phyloP scores from a whole-genome alignment of 2,888 invertebrate genomes.

The Cosmia trapezina region DNA sequence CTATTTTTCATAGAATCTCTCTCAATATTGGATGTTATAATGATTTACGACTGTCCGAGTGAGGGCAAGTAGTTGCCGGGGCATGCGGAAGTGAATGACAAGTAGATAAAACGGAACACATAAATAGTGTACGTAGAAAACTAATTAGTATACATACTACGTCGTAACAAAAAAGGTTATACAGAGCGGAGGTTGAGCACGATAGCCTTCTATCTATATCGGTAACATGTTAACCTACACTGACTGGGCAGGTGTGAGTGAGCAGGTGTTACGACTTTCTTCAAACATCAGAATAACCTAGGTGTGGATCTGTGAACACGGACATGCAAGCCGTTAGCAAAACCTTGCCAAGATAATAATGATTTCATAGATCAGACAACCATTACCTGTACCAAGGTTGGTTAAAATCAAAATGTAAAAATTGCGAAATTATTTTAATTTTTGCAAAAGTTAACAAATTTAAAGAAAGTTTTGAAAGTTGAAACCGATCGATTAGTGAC shows the following conservation, averaged over 20 bases:
- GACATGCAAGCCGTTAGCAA: conserved; percentile 72
- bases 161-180: conserved; percentile 71
- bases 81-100: conserved; percentile 62
- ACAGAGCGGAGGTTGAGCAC: conserved; percentile 72
- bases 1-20: conserved; percentile 2
- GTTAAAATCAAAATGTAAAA: conserved; percentile 12
- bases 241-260: conserved; percentile 68
- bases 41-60: conserved; percentile 18
- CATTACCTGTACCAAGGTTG: conserved; percentile 26
- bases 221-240: conserved; percentile 80
- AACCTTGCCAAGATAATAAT: conserved; percentile 66
- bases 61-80: conserved; percentile 36
- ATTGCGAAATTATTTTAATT: conserved; percentile 6
- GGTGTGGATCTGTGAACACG: conserved; percentile 73
- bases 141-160: conserved; percentile 66
- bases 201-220: conserved; percentile 81
- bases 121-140: conserved; percentile 68
- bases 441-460: background rate
- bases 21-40: conserved; percentile 11
- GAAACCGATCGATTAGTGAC: conserved; percentile 34
- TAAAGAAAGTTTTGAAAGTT: conserved; percentile 61
- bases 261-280: conserved; percentile 75
- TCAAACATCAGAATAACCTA: conserved; percentile 65
- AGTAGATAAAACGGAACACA: conserved; percentile 67
- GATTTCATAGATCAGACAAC: conserved; percentile 55